Evolutionary conservation across 2,797 vertebrate species (phyloP), one percentile per base, ranked within the genome.

Genomic region (Sebastes glaucus): DNA sequence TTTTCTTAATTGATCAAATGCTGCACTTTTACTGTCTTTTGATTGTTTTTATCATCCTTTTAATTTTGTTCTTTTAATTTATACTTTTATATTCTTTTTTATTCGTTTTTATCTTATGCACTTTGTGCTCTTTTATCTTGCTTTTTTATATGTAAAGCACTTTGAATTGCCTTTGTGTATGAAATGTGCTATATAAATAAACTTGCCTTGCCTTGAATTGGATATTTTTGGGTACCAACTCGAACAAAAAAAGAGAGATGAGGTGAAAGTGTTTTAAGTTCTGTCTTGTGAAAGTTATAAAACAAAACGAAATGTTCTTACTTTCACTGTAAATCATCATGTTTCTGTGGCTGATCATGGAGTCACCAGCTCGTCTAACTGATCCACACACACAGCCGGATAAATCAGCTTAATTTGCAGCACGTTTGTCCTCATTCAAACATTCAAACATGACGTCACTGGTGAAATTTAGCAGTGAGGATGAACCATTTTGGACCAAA

Each of bases 381-480:
- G 23, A 60, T 68, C 65, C 52, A 77, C 60, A 77, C 60, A 63
- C 64, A 82, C 33, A 11, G 4, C 52, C 14, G 2, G 74, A 78
- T 68, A 59, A 87, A 71, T 23, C 81, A 5, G 22, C 27, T 82
- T 59, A 1, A 77, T 77, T 46, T 79, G 38, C 67, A n/a, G 9
- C 57, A 52, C 18, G 25, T 71, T 66, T 53, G 11, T 63, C 30
- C 16, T 42, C 28, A 38, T 35, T 53, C 9, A 63, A 27, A 35
- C 14, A 28, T 38, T 38, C 11, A 38, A 38, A 38, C 11, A 7
- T 30, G 28, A 25, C n/a, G 25, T 35, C 62, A 27, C 7, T 55
- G 23, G 4, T 68, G 7, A 65, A 42, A 55, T 5, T 5, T 13
- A 22, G 7, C 2, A 7, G 4, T 2, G 38, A 68, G 20, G n/a